Evolutionary conservation across 1,140 invertebrate species (phyloP), one percentile per base, ranked within the genome.

Genomic region (Arion vulgaris): DNA sequence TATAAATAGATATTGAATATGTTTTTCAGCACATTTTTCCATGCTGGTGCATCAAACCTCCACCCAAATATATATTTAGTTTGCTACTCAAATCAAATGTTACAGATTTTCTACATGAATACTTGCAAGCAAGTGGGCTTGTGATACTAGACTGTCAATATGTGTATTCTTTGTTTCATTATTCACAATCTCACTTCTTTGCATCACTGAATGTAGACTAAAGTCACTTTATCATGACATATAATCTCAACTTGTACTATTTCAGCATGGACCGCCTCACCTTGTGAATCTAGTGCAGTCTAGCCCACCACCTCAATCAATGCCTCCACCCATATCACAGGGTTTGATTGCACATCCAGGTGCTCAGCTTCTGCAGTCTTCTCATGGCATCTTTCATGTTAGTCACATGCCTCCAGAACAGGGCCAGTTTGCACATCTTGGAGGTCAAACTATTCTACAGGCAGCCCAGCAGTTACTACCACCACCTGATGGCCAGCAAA

Each of bases 211-310:
- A 57, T 57, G 9, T 57, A n/a, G n/a, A n/a, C 53, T 11, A n/a
- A 57, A 23, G 53, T 57, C 7, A 11, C 2, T 23, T 23, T 19
- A 23, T 57, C 53, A 57, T 57, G 19, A 15, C 5, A 57, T 49
- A 19, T 9, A 57, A 23, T 57, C 26, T 57, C 17, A 5, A 2
- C 5, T 57, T 57, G 53, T 19, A 49, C 13, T 76, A 5, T 57
- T 73, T 32, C 80, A 91, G 91, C 91, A 91, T 87, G 91, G 91
- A 2, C 91, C 90, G 23, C 89, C 90, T 45, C 91, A 91, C 74
- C 80, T 91, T 51, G 87, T 89, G 15, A 91, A 91, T 66, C 79
- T 91, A 73, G 87, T 90, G 72, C 53, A 83, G n/a, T 85, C 88
- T 23, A 85, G 87, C 53, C 86, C 86, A 5, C 87, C 87, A 15